Evolutionary conservation across 2,888 invertebrate genomes (phyloP).

Genomic region (Cheilosia grossa): DNA sequence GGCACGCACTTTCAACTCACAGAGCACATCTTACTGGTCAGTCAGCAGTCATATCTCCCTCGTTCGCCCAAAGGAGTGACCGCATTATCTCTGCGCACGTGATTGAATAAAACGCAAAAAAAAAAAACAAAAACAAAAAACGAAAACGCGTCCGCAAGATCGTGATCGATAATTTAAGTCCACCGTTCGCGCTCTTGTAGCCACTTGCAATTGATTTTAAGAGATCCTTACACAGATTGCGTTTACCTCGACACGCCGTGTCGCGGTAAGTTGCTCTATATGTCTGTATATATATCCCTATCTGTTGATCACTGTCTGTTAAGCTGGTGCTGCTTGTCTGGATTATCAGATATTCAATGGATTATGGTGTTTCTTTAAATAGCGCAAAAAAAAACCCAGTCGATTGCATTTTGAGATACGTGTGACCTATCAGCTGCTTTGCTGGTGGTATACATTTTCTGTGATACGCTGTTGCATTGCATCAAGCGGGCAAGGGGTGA

Average conservation of each 20-base stretch:
- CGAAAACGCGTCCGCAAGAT: slow-evolving; percentile 53
- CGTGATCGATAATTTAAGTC: slow-evolving; percentile 74
- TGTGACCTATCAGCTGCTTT: slow-evolving; percentile 67
- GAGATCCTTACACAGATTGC: slow-evolving; percentile 71
- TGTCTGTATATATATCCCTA: slow-evolving; percentile 27
- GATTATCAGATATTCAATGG: slow-evolving; percentile 38
- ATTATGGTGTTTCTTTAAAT: slow-evolving; percentile 51
- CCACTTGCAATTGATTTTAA: slow-evolving; percentile 72
- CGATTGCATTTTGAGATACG: slow-evolving; percentile 60
- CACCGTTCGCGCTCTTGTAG: slow-evolving; percentile 63
- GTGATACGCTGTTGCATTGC: slow-evolving; percentile 34
- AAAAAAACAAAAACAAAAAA: neutral
- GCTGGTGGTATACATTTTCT: slow-evolving; percentile 33
- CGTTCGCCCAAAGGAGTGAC: slow-evolving; percentile 60
- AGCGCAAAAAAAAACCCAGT: slow-evolving; percentile 9
- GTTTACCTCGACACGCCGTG: slow-evolving; percentile 60
- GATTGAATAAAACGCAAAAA: slow-evolving; percentile 57
- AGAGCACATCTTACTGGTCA: neutral
- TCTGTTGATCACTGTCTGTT: slow-evolving; percentile 24
- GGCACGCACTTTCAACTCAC: slow-evolving; percentile 67
- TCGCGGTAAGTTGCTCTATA: slow-evolving; percentile 10
- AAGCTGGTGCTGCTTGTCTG: slow-evolving; percentile 11
- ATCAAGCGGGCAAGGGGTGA: slow-evolving; percentile 9
- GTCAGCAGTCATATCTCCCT: slow-evolving; percentile 47
- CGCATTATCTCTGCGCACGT: slow-evolving; percentile 63